Evolutionary conservation across 2,113 vertebrate species (phyloP), one percentile per base, ranked within the genome.

Genomic region (Leiothrix lutea): DNA sequence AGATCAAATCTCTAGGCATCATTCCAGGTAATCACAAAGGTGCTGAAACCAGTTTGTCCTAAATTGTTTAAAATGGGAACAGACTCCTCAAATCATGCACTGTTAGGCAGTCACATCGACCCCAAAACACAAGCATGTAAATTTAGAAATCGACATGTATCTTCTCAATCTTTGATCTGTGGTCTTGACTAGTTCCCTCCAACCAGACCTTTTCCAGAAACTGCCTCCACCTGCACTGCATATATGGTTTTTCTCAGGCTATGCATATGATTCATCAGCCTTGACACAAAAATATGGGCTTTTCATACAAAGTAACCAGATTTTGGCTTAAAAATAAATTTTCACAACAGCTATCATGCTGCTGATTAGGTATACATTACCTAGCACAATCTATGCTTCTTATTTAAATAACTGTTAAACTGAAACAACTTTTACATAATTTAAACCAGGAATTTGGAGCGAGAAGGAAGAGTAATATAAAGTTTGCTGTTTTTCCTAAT

Each of bases 41-140:
- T 1, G 0, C 17, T 51, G 33, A 82, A n/a, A 3, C 11, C 57
- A 3, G 3, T 45, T 66, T 75, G 12, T 47, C 6, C 6, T 26
- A 58, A 6, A 56, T 64, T 45, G 12, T 79, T 51, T 47, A n/a
- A 67, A 88, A 72, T 4, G 6, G 19, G 57, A 92, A 20, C 22
- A 56, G 33, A 13, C 1, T 79, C 6, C 29, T 88, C 66, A 56
- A 51, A 36, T 51, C 18, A 33, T 9, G 3, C 6, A 31, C 12
- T 33, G 7, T 54, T 74, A 47, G 78, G 29, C 14, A 57, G 8
- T 31, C 35, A 54, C 26, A 83, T 36, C 44, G 66, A 47, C 33
- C 60, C 10, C 18, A 79, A 79, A 26, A 35, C n/a, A 62, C 1
- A 25, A 44, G 10, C 8, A 57, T 31, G 23, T 51, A 61, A 65